A percentile compares a stretch with the other conserved stretches of the same genome.
Conservation (phyloP, 2,888 invertebrate genomes). For the Drosophila imparisetae region DNA sequence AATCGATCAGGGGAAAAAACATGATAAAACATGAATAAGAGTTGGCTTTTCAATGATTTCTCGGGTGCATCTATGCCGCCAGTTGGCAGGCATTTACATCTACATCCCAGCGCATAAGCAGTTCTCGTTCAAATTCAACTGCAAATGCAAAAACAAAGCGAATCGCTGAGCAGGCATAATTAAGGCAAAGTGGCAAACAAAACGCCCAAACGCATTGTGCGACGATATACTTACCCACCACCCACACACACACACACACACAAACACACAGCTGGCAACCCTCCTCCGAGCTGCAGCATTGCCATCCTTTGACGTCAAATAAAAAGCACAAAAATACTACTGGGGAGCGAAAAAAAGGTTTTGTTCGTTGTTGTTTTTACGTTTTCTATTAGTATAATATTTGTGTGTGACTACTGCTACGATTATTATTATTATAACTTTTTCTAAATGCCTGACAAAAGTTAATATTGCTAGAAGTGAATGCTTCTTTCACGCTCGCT, state of each 20-base stretch:
- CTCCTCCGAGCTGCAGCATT: slow-evolving; percentile 16
- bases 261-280: slow-evolving; percentile 18
- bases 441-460: neutral
- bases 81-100: slow-evolving; percentile 37
- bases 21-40: slow-evolving; percentile 31
- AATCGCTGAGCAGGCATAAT: slow-evolving; percentile 67
- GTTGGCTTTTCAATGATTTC: slow-evolving; percentile 18
- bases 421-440: neutral
- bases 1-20: slow-evolving; percentile 60
- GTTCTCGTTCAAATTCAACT: slow-evolving; percentile 8
- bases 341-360: neutral
- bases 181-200: slow-evolving; percentile 67
- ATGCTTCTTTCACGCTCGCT: neutral
- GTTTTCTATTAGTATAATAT: neutral
- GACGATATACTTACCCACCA: slow-evolving; percentile 6
- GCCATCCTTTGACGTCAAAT: slow-evolving; percentile 4
- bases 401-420: neutral
- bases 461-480: neutral
- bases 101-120: slow-evolving; percentile 50
- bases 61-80: slow-evolving; percentile 1
- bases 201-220: slow-evolving; percentile 57
- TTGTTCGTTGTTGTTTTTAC: neutral
- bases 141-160: slow-evolving; percentile 45
- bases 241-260: slow-evolving; percentile 6
- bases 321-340: slow-evolving; percentile 2